These are phyloP conservation scores for Nannoperca obscura DNA, from an alignment of 2,797 vertebrate species.

Conservation along the genomic window DNA sequence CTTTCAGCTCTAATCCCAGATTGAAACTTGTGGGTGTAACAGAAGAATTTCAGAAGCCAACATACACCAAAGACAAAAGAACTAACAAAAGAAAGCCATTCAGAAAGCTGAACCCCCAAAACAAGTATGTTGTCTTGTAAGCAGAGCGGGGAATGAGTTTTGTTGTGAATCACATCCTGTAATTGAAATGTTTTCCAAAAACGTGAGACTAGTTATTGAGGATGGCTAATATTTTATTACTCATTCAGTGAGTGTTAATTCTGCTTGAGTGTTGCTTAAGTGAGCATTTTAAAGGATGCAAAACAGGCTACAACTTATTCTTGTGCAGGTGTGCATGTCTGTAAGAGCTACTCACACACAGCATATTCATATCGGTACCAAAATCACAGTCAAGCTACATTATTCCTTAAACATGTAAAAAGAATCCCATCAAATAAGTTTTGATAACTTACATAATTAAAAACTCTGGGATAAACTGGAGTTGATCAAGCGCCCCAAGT, in stretches of 20 bases:
- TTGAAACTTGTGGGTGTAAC: not conserved
- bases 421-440: not conserved
- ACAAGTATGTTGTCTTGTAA: not conserved
- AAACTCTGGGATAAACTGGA: not conserved
- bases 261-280: not conserved
- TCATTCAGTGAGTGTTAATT: not conserved
- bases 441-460: not conserved
- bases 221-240: not conserved
- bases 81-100: not conserved
- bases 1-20: not conserved
- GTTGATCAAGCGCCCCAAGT: not conserved
- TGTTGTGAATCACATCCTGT: not conserved
- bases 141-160: not conserved
- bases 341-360: slow-evolving; percentile 8
- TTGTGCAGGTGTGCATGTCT: not conserved
- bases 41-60: not conserved
- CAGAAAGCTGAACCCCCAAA: not conserved
- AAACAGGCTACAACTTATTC: slow-evolving; percentile 9
- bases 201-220: not conserved
- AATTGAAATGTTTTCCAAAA: not conserved
- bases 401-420: not conserved
- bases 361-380: not conserved
- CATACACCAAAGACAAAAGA: not conserved
- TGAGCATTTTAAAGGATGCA: slow-evolving; percentile 4
- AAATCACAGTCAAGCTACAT: not conserved